phyloP scores from a whole-genome alignment of 2,113 vertebrate genomes.

The Mormoops blainvillei region DNA sequence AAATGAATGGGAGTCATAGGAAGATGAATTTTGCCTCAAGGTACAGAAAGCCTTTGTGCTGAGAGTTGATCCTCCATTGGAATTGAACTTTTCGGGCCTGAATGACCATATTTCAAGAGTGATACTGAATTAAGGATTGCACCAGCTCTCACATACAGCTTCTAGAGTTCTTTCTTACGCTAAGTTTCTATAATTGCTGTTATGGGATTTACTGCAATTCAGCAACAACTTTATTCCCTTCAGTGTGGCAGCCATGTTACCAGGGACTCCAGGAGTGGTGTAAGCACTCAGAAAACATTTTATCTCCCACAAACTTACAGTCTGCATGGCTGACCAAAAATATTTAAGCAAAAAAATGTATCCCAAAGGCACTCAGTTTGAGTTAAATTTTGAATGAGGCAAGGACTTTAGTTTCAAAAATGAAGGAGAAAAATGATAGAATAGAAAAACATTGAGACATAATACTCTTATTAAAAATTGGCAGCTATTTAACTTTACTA shows the following conservation, averaged over 20 bases:
- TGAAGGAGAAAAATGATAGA: background rate
- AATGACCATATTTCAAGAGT: background rate
- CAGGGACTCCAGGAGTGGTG: background rate
- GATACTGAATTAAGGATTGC: background rate
- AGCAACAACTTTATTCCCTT: background rate
- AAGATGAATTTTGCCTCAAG: background rate
- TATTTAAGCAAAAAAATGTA: background rate
- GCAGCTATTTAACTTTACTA: background rate
- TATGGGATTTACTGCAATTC: background rate
- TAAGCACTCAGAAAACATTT: background rate
- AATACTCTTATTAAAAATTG: background rate
- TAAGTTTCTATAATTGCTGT: background rate
- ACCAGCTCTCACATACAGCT: too few relatives aligned
- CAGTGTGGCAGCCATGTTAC: background rate
- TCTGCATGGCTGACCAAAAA: background rate
- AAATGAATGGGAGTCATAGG: background rate
- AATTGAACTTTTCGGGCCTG: background rate
- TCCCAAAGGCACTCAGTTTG: background rate
- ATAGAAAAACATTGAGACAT: background rate
- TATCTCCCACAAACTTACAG: background rate
- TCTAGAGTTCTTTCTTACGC: background rate
- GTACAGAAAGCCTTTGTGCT: background rate
- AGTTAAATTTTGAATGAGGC: background rate
- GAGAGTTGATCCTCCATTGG: background rate
- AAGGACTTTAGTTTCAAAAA: background rate